A percentile compares a stretch with the other conserved stretches of the same genome.
phyloP scores from a whole-genome alignment of 1,140 invertebrate species.

The Drosophila repletoides region DNA sequence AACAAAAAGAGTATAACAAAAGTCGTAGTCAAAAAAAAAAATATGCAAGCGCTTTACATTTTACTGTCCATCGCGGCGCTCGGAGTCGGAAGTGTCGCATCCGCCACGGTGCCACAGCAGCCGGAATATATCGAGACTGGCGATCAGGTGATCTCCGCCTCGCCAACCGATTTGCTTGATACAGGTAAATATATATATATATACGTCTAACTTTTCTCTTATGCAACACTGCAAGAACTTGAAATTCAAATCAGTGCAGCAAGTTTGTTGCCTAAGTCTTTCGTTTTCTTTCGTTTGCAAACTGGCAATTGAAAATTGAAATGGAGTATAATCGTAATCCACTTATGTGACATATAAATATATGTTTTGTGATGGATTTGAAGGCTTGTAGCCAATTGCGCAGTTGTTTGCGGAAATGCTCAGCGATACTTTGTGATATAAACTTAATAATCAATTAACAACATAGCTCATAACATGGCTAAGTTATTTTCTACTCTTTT shows the following conservation, averaged over 20 bases:
- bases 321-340: neutral
- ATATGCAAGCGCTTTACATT: slow-evolving; percentile 60
- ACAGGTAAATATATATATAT: slow-evolving; percentile 44
- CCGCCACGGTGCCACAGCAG: slow-evolving; percentile 46
- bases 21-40: slow-evolving; percentile 16
- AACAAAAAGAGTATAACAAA: neutral
- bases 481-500: too few species aligned
- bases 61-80: slow-evolving; percentile 49
- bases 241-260: slow-evolving; percentile 54
- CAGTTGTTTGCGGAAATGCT: slow-evolving; percentile 11
- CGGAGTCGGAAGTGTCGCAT: slow-evolving; percentile 64
- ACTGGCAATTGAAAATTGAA: slow-evolving; percentile 40
- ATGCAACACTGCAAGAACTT: slow-evolving; percentile 65
- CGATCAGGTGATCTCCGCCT: slow-evolving; percentile 11
- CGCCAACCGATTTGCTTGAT: slow-evolving; percentile 40
- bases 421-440: neutral
- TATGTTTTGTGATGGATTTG: slow-evolving; percentile 2
- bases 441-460: too few species aligned
- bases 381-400: slow-evolving; percentile 19
- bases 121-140: slow-evolving; percentile 9
- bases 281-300: slow-evolving; percentile 44
- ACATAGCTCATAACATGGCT: too few species aligned
- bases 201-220: slow-evolving; percentile 15
- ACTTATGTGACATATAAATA: neutral
- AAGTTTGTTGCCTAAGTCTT: slow-evolving; percentile 72